Evolutionary conservation across 1,140 invertebrate genomes (phyloP).

Genomic region (Radopholus similis): DNA sequence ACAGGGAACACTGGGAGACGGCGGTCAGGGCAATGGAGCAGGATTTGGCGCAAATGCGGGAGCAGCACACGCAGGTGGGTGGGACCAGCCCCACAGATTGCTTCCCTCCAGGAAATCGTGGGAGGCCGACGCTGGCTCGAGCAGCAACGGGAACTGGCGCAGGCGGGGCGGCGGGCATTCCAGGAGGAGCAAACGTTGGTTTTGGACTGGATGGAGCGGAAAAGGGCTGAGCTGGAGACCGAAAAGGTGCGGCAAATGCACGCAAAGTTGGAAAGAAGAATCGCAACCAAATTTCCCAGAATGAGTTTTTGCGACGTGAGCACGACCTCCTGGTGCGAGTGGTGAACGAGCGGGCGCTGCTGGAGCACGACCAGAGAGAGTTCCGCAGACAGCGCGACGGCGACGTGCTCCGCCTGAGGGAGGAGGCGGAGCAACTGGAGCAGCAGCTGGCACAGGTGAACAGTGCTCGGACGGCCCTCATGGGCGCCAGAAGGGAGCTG

Average conservation of each 20-base stretch:
- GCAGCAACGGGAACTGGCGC: constrained; percentile 24
- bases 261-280: not conserved
- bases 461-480: not conserved
- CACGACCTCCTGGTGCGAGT: constrained; percentile 43
- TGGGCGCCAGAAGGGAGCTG: constrained; percentile 1
- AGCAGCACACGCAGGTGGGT: constrained; percentile 2
- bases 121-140: constrained; percentile 40
- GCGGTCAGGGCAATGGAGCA: constrained; percentile 26
- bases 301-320: constrained; percentile 40
- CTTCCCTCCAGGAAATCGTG: constrained; percentile 14
- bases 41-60: constrained; percentile 34
- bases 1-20: not conserved
- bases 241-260: constrained; percentile 26
- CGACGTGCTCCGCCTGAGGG: constrained; percentile 35
- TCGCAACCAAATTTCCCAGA: constrained; percentile 9
- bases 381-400: constrained; percentile 42
- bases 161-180: constrained; percentile 34
- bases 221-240: constrained; percentile 37
- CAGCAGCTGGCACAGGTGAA: constrained; percentile 14
- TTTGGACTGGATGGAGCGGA: constrained; percentile 33
- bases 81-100: not conserved
- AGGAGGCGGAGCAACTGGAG: constrained; percentile 38
- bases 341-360: constrained; percentile 33
- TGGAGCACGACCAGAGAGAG: constrained; percentile 32
- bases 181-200: constrained; percentile 39